phyloP scores from a whole-genome alignment of 2,797 vertebrate genomes.

The Brachyalestes nurse region DNA sequence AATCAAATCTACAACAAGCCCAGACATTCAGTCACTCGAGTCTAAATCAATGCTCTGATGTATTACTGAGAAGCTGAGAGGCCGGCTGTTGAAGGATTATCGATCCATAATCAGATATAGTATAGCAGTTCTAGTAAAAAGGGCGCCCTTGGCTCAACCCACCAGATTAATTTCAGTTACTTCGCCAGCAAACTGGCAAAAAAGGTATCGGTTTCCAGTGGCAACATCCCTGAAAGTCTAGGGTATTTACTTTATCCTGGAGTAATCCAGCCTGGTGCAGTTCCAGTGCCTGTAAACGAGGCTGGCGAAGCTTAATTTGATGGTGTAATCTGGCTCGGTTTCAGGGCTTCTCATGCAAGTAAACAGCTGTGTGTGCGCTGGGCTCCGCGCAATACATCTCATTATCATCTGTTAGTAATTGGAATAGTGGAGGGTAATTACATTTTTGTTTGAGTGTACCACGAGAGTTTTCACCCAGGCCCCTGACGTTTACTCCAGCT shows the following conservation, averaged over 20 bases:
- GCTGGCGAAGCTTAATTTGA: conserved; percentile 30
- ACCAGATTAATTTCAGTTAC: conserved; percentile 19
- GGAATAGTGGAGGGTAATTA: conserved; percentile 48
- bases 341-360: conserved; percentile 41
- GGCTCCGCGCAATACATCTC: conserved; percentile 30
- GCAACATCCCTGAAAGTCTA: conserved; percentile 10
- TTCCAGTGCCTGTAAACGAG: not conserved
- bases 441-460: conserved; percentile 26
- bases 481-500: conserved; percentile 20
- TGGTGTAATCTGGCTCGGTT: conserved; percentile 34
- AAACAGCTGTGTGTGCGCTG: conserved; percentile 32
- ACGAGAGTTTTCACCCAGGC: conserved; percentile 20
- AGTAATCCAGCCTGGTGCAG: conserved; percentile 3
- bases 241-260: conserved; percentile 35
- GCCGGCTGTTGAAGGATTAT: conserved; percentile 16
- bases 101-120: conserved; percentile 42
- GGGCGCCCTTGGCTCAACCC: conserved; percentile 19
- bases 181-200: not conserved
- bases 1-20: conserved; percentile 8
- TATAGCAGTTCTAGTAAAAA: conserved; percentile 22
- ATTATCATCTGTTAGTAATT: conserved; percentile 38
- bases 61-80: not conserved
- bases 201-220: conserved; percentile 15
- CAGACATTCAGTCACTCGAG: conserved; percentile 3
- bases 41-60: conserved; percentile 21